Evolutionary conservation across 2,888 invertebrate species (phyloP), one percentile per base, ranked within the genome.

Genomic region (Sicus ferrugineus): DNA sequence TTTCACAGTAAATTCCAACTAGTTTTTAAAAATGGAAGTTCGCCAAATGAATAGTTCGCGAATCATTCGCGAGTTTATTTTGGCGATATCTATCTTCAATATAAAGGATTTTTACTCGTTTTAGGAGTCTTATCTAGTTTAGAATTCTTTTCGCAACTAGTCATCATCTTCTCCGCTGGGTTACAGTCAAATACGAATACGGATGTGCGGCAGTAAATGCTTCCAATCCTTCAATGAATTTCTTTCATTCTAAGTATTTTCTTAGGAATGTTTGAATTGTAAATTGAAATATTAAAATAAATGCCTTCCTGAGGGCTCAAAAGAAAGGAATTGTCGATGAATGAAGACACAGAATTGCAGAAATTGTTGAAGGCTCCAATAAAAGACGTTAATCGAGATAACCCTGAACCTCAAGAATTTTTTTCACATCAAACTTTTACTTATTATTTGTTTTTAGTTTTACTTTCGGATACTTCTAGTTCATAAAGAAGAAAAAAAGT

Each of bases 211-310:
- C 38, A 38, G 38, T 38, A 38, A 38, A 14, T 38, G n/a, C n/a
- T 34, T 61, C 21, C 19, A 38, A 61, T 21, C n/a, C n/a, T 59
- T 30, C 58, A 2, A 31, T 59, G 34, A 59, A 59, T 59, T 59
- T 34, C 31, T 61, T 7, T 26, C 19, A 21, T 59, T 23, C 0
- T 61, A 28, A 28, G 28, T 54, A n/a, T 42, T 61, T 42, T 61
- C 42, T 61, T 23, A 38, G 38, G 21, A 21, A 34, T 61, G 42
- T 34, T 61, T 19, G 26, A 61, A 42, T 34, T 61, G 9, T 38
- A 61, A 38, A 42, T 42, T 61, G 61, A 61, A 61, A 61, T 61
- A 59, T 34, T 59, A 19, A 59, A 59, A 34, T 2, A 54, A 54
- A 54, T 54, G 23, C 52, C n/a, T 52, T 52, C 52, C 11, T 1